Conservation (phyloP, 2,888 invertebrate species). For the Eilema sororculum region DNA sequence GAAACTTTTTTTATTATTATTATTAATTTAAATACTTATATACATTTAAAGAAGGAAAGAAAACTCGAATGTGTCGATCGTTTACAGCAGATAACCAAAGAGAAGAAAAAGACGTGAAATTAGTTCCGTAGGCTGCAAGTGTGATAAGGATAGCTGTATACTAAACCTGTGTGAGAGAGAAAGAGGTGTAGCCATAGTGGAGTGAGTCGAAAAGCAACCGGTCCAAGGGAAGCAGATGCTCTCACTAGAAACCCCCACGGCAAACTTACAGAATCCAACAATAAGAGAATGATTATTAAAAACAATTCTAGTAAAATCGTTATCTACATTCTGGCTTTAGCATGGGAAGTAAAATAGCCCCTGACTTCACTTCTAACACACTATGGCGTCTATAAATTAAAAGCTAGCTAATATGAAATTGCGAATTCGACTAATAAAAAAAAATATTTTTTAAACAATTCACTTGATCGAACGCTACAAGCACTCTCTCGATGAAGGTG, state of each 20-base stretch:
- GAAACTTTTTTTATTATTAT: slow-evolving; percentile 52
- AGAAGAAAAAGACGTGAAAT: slow-evolving; percentile 82
- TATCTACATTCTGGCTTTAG: slow-evolving; percentile 52
- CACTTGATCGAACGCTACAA: too few relatives aligned
- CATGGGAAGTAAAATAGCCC: neutral
- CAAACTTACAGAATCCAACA: slow-evolving; percentile 77
- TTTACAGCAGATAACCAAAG: slow-evolving; percentile 74
- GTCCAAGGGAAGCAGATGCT: slow-evolving; percentile 84
- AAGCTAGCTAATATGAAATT: neutral
- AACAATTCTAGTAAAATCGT: slow-evolving; percentile 61
- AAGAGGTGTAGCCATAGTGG: slow-evolving; percentile 61
- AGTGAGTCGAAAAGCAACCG: slow-evolving; percentile 80
- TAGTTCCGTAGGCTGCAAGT: slow-evolving; percentile 74
- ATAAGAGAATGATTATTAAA: slow-evolving; percentile 80
- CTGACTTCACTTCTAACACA: neutral
- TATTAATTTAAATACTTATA: slow-evolving; percentile 49
- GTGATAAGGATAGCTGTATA: slow-evolving; percentile 63
- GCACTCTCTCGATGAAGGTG: too few relatives aligned
- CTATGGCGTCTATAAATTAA: neutral
- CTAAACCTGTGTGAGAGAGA: slow-evolving; percentile 53
- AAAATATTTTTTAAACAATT: too few relatives aligned
- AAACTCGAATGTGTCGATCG: slow-evolving; percentile 63
- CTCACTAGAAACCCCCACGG: slow-evolving; percentile 77
- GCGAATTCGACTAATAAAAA: too few relatives aligned
- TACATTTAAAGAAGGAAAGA: slow-evolving; percentile 60